phyloP scores from a whole-genome alignment of 1,140 invertebrate genomes.

The Drosophila ohnishii region DNA sequence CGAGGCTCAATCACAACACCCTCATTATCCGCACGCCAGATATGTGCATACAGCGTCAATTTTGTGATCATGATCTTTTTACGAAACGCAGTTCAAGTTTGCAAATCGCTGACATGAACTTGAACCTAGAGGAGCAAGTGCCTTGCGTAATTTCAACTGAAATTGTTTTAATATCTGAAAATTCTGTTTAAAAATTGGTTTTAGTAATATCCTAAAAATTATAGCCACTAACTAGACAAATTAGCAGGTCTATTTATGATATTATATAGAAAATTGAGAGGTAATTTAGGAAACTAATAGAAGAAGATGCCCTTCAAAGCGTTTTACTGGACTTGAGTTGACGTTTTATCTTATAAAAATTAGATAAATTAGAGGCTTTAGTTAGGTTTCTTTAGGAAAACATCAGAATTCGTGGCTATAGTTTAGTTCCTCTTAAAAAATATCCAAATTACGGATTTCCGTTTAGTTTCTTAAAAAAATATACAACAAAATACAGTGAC shows the following conservation, averaged over 20 bases:
- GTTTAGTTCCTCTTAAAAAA: neutral
- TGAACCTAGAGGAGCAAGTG: neutral
- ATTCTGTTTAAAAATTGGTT: neutral
- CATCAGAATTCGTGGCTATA: no score
- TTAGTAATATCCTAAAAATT: neutral
- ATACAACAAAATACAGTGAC: no score
- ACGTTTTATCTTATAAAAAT: neutral
- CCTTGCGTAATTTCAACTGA: neutral
- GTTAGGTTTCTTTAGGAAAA: neutral
- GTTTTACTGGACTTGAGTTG: no score
- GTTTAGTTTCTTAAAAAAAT: neutral
- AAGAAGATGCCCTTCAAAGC: neutral
- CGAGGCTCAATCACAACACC: slow-evolving; percentile 19
- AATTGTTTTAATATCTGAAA: neutral
- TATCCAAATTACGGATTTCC: neutral
- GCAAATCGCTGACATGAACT: slow-evolving; percentile 2
- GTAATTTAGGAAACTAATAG: neutral
- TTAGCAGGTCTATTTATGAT: neutral
- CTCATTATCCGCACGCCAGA: slow-evolving; percentile 33
- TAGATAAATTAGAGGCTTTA: neutral
- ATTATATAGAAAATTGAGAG: neutral
- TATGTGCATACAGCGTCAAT: neutral
- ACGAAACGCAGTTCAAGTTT: slow-evolving; percentile 12
- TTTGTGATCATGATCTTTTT: slow-evolving; percentile 15
- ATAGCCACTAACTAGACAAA: neutral